Percentiles rank a stretch among this genome's conserved stretches.
phyloP scores from a whole-genome alignment of 2,113 vertebrate species.

The rabbit (Oryctolagus cuniculus) region mOryCun1.1 NC_091433.1:103939001-103939500 shows the following conservation, averaged over 20 bases:
- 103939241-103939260: neutral
- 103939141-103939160: too few relatives aligned
- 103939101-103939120: too few relatives aligned
- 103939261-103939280: neutral
- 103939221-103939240: neutral
- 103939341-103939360: constrained; percentile 13
- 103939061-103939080: too few relatives aligned
- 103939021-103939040: too few relatives aligned
- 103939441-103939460: neutral
- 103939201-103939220: neutral
- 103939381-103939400: neutral
- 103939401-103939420: neutral
- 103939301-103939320: neutral
- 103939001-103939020: too few relatives aligned
- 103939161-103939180: too few relatives aligned
- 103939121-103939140: too few relatives aligned
- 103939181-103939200: too few relatives aligned
- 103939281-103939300: neutral
- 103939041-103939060: too few relatives aligned
- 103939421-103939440: neutral
- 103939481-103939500: neutral
- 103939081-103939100: too few relatives aligned
- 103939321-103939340: neutral
- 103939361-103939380: neutral
- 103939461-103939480: neutral